A percentile compares a stretch with the other conserved stretches of the same genome.
phyloP scores from a whole-genome alignment of 2,797 vertebrate species.

The Catharus ustulatus region DNA sequence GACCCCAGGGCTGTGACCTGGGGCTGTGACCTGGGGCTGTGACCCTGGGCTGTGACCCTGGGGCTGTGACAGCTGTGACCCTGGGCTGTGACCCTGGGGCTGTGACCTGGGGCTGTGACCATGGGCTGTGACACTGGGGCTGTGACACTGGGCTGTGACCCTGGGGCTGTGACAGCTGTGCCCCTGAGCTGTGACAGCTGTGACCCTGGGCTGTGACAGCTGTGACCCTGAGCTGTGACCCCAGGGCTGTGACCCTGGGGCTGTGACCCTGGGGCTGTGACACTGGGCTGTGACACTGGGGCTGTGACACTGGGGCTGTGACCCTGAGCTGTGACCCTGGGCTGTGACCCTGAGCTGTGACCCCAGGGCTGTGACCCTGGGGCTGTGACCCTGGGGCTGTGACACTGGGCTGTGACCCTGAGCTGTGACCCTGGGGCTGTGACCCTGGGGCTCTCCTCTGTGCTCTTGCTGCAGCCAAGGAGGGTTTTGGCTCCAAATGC shows the following conservation, averaged over 20 bases:
- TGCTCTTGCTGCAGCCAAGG: rapidly evolving
- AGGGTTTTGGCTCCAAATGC: not conserved
- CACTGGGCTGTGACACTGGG: too few relatives aligned
- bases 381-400: too few relatives aligned
- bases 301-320: too few relatives aligned
- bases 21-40: not conserved
- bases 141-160: not conserved
- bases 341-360: not conserved
- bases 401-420: not conserved
- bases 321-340: not conserved
- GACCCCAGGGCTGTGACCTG: not conserved
- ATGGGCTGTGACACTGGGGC: rapidly evolving
- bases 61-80: not conserved
- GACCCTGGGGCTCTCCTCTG: not conserved
- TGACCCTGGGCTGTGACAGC: not conserved
- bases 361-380: rapidly evolving
- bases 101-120: too few relatives aligned
- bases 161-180: too few relatives aligned
- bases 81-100: not conserved
- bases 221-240: not conserved
- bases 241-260: too few relatives aligned
- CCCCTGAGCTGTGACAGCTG: too few relatives aligned
- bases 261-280: rapidly evolving
- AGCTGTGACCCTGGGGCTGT: not conserved
- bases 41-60: too few relatives aligned